Evolutionary conservation across 2,113 vertebrate genomes (phyloP), one percentile per base, ranked within the genome.

Genomic region (Tupaia chinensis): DNA sequence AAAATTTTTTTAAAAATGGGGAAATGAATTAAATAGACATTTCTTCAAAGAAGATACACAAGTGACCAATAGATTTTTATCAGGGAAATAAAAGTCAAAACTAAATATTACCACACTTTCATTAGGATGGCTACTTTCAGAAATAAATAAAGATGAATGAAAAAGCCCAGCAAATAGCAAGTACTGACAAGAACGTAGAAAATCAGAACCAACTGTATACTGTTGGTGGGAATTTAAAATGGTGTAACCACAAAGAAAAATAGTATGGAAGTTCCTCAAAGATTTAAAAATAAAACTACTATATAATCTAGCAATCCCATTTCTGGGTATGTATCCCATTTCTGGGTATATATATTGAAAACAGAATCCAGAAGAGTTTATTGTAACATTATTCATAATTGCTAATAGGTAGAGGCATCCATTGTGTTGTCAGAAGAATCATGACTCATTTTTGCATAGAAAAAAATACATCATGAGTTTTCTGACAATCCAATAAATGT

Each of bases 31-130:
- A 54, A 87, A 74, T 29, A 68, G 22, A 27, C 7, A 56, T 74
- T 91, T 94, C 34, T 79, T 82, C 58, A 65, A 32, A 94, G 60
- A 83, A 94, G 19, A 76, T n/a, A 84, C 8, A 44, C 44, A 44
- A 34, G 17, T 54, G 68, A 20, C 32, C 54, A 95, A 44, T 44
- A 44, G 44, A 44, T 44, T 44, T 44, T 44, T 44, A 44, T 44
- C 44, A 44, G 44, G 44, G 44, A 44, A 44, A 44, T 44, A 44
- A 5, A 44, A 44, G 5, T 44, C 44, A 44, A 44, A 44, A 44
- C 44, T 44, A 44, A 44, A 44, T 44, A 44, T 44, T 44, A 44
- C 44, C 44, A 44, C 44, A 44, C 44, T 44, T 44, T 44, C 44
- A n/a, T 77, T 25, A n/a, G 11, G 54, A 61, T 89, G 63, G 56